Base-by-base conservation (phyloP, 1,140 invertebrate species). In the Elysia chlorotica region DNA sequence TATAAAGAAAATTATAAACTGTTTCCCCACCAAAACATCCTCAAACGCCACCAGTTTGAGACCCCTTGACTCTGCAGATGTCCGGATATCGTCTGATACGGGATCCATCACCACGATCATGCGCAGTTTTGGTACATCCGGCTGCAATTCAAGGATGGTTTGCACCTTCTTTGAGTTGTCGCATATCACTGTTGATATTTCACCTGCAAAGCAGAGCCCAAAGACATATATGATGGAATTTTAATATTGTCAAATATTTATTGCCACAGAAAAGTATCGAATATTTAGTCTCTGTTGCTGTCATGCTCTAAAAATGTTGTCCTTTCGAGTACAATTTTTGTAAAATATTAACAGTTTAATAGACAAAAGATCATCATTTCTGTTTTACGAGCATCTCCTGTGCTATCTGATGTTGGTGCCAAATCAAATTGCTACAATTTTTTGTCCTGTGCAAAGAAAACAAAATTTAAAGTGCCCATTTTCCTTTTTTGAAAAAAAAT, bases 101-200 rank as follows among this genome's bases (percentile, higher is more conserved):
- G 85, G 81, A 82, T 93, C 95, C 70, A 97, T 93, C 4, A 94
- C 91, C 37, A 99, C 92, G 36, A 99, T 87, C 78, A 92, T 93
- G 74, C 92, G 91, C 33, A 99, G 89, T 80, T 93, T 93, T 71
- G 92, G 91, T 6, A 96, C 95, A 0, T 94, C 92, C 78, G 92
- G 92, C 35, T 81, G 80, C 53, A 84, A 76, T 75, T 96, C 93
- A 57, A 99, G 88, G 19, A 99, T 84, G 65, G 94, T 90, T 84
- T 94, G 74, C 54, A 86, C 83, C 61, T 83, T 94, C 62, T 94
- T 94, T 89, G 97, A 97, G 71, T 91, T 95, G 83, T 99, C 96
- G 81, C 94, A 95, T 38, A 98, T 88, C 21, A 98, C 95, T 35
- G 82, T 57, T 33, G 67, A 73, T 41, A 86, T 80, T 30, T 83